A percentile compares a stretch with the other conserved stretches of the same genome.
phyloP scores from a whole-genome alignment of 1,140 invertebrate species.

The Dolichoris vasculosae region DNA sequence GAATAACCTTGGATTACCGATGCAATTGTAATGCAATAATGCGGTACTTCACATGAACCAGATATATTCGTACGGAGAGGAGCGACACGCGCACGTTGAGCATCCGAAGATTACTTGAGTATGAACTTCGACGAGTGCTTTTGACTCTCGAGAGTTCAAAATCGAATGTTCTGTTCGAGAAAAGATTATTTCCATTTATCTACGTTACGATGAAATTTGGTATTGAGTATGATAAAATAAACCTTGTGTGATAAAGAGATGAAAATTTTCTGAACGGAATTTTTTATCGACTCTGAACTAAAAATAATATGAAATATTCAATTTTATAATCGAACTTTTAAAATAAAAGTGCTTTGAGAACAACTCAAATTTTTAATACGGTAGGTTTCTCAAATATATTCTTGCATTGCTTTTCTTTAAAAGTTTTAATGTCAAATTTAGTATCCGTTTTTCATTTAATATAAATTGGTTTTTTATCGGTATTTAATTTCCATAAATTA shows the following conservation, averaged over 20 bases:
- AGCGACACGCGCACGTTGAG: conserved; percentile 26
- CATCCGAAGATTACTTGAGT: background rate
- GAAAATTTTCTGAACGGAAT: too few relatives aligned
- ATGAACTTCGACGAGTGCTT: conserved; percentile 25
- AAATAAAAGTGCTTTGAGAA: background rate
- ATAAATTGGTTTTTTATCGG: too few relatives aligned
- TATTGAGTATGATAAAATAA: background rate
- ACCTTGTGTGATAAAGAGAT: too few relatives aligned
- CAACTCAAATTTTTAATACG: background rate
- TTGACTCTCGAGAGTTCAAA: conserved; percentile 1
- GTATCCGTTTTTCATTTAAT: too few relatives aligned
- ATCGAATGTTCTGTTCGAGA: background rate
- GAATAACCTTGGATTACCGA: too few relatives aligned
- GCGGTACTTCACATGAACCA: background rate
- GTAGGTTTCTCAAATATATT: background rate
- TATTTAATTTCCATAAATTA: too few relatives aligned
- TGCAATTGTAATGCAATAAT: background rate
- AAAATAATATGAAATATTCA: background rate
- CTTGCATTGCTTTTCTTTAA: background rate
- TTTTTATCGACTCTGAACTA: too few relatives aligned
- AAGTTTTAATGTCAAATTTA: too few relatives aligned
- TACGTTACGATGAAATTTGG: background rate
- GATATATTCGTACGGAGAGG: background rate
- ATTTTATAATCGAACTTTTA: background rate
- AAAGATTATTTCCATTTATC: background rate